A percentile compares a stretch with the other conserved stretches of the same genome.
phyloP scores from a whole-genome alignment of 2,113 vertebrate genomes.

The Rattus rattus region DNA sequence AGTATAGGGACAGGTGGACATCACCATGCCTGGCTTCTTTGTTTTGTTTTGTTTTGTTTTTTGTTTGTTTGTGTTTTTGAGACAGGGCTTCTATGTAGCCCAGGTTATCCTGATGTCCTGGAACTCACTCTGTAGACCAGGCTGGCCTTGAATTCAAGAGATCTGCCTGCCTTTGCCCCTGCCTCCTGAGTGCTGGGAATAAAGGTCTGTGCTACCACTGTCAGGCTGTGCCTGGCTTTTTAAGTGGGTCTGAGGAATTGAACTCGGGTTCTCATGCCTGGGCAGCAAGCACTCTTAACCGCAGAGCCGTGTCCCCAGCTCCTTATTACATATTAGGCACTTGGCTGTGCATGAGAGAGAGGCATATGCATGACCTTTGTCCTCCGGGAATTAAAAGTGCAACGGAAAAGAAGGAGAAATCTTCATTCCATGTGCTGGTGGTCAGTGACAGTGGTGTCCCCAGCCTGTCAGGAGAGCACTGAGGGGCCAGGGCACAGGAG shows the following conservation, averaged over 20 bases:
- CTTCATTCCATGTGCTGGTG: too few species aligned
- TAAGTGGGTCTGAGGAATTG: not conserved
- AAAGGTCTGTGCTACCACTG: not conserved
- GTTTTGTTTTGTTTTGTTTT: not conserved
- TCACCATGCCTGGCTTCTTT: not conserved
- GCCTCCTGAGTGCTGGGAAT: not conserved
- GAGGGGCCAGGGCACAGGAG: not conserved
- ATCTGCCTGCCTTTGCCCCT: not conserved
- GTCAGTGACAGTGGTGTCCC: not conserved
- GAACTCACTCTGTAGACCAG: not conserved
- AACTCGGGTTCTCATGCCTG: not conserved
- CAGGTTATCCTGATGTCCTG: not conserved
- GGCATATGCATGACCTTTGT: not conserved
- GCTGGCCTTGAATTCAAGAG: not conserved
- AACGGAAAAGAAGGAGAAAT: not conserved
- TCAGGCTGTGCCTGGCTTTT: not conserved
- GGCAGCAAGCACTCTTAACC: not conserved
- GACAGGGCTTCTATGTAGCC: not conserved
- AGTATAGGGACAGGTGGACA: not conserved
- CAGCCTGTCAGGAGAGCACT: not conserved
- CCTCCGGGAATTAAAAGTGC: not conserved
- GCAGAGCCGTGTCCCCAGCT: not conserved
- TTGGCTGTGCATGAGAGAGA: not conserved
- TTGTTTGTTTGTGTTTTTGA: not conserved
- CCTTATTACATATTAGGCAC: not conserved